Evolutionary conservation across 2,113 vertebrate genomes (phyloP).

Genomic region (Paramormyrops kingsleyae): DNA sequence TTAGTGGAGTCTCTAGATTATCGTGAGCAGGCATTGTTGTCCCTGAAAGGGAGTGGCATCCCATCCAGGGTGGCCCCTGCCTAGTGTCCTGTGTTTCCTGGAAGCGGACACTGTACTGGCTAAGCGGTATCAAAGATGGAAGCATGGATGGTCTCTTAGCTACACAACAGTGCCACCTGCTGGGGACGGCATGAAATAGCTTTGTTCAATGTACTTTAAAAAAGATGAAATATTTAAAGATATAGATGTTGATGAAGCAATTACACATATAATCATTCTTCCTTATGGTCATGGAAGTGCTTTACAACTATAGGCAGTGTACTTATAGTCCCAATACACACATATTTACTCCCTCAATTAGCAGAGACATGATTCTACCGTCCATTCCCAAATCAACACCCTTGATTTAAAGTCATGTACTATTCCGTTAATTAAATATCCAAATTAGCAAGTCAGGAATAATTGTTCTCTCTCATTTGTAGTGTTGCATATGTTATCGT

Average conservation of each 20-base stretch:
- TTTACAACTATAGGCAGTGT: not conserved
- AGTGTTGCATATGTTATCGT: not conserved
- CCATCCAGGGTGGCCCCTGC: not conserved
- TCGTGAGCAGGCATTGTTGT: not conserved
- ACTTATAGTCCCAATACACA: not conserved
- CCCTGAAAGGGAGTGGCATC: not conserved
- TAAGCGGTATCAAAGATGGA: not conserved
- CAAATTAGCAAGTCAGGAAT: not conserved
- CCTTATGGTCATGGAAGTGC: not conserved
- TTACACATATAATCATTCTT: not conserved
- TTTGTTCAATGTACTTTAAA: not conserved
- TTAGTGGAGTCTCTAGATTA: not conserved
- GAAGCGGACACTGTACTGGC: not conserved
- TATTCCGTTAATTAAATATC: not conserved
- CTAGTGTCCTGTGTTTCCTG: not conserved
- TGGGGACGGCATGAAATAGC: not conserved
- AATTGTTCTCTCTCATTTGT: not conserved
- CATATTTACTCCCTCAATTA: not conserved
- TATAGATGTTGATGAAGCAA: not conserved
- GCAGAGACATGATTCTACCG: not conserved
- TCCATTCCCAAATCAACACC: not conserved
- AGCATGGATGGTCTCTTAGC: not conserved
- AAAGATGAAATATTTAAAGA: not conserved
- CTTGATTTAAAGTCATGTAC: not conserved
- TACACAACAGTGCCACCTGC: conserved; percentile 14